Base-by-base conservation (phyloP, 2,888 invertebrate genomes). In the Ecliptopera silaceata region DNA sequence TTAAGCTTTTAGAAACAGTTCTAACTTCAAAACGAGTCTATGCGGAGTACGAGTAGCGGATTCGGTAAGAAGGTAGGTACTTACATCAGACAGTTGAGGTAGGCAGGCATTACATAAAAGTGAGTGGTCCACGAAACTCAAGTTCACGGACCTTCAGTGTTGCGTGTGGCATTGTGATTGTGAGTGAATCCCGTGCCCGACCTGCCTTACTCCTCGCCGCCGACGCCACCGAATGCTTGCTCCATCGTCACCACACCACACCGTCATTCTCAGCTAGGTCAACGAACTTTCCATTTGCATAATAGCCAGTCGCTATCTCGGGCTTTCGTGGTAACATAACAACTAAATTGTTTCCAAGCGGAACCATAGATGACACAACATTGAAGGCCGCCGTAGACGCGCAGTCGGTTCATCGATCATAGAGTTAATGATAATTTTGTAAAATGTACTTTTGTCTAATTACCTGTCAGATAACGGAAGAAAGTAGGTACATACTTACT, bases 121-220 rank as follows among this genome's bases (percentile, higher is more conserved):
- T 22, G 51, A 54, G 41, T 58, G 50, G 49, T 51, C 51, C 50
- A 56, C 53, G 18, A 50, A 56, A 46, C 22, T 18, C 61, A 64
- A 62, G 64, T 62, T 65, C 64, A 65, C n/a, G 49, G 60, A 29
- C 64, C 54, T 34, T 39, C 26, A 47, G 31, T 44, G 56, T 38
- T 55, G 65, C 72, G 74, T 70, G 68, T 61, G 65, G 62, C 67
- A 67, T 66, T 63, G 63, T 66, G 65, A 67, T 66, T 63, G 63
- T 66, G 65, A 56, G 66, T 60, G 69, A 66, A 49, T 32, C 71
- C 72, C 71, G 66, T 59, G 66, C 77, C 61, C 70, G 80, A 81
- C 81, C 81, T 81, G 75, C 80, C 81, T 59, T 73, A 80, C 74
- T 65, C 61, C 62, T 62, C 54, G 43, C 44, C 58, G 32, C 48